Conservation (phyloP, 2,888 invertebrate genomes). For the Epirrhoe tristata region DNA sequence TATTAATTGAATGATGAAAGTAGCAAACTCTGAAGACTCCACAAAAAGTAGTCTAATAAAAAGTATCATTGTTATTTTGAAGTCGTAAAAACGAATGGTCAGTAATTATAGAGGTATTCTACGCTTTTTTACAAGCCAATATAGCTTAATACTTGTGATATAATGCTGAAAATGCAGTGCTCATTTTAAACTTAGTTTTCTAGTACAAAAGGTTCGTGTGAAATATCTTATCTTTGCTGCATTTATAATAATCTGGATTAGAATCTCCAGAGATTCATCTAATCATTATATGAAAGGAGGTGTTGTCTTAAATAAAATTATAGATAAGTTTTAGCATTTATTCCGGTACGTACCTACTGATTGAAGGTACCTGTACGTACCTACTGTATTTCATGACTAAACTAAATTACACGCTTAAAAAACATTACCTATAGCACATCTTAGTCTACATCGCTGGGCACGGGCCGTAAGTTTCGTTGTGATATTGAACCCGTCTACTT, state of each 20-base stretch:
- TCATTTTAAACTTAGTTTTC: not conserved
- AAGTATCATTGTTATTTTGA: not conserved
- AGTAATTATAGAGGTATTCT: constrained; percentile 9
- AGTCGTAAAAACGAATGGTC: constrained; percentile 24
- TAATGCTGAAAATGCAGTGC: constrained; percentile 10
- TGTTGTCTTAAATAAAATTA: too few relatives aligned
- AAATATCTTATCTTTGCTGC: not conserved
- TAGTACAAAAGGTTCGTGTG: not conserved
- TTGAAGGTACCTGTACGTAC: too few relatives aligned
- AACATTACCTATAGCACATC: too few relatives aligned
- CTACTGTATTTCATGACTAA: too few relatives aligned
- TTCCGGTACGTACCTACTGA: too few relatives aligned
- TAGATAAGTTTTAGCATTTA: too few relatives aligned
- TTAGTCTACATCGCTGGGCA: too few relatives aligned
- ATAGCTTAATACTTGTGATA: not conserved
- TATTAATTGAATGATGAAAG: not conserved
- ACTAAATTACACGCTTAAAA: too few relatives aligned
- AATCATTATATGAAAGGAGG: too few relatives aligned
- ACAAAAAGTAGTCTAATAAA: not conserved
- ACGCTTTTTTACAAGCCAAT: constrained; percentile 6
- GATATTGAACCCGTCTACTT: too few relatives aligned
- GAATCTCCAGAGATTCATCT: too few relatives aligned
- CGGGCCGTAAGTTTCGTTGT: too few relatives aligned
- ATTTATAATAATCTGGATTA: not conserved
- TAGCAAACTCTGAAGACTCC: not conserved